Percentiles rank a stretch among this genome's conserved stretches.
These are phyloP conservation scores for Drymodes brunneopygia DNA, from an alignment of 2,113 vertebrate species.

Conservation along the genomic window DNA sequence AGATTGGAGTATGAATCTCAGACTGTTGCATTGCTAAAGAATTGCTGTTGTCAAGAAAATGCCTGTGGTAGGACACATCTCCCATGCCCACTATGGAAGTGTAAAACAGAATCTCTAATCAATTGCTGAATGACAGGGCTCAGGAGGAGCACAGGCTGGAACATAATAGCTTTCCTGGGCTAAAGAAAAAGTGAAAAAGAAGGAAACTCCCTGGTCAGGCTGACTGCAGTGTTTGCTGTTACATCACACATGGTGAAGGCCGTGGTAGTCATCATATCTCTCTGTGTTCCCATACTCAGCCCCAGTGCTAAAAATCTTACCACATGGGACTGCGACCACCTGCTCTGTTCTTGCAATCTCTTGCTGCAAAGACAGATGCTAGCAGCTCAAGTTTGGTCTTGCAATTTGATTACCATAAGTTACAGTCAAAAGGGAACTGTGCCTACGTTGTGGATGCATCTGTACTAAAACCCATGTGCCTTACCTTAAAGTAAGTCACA, in stretches of 20 bases:
- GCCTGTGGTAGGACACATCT: background rate
- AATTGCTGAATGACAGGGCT: accelerated
- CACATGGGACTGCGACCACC: background rate
- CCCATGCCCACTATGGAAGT: background rate
- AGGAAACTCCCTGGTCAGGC: background rate
- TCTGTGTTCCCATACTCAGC: accelerated
- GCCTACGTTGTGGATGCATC: background rate
- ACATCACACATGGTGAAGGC: too few species aligned
- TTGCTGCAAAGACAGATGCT: accelerated
- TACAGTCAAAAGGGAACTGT: background rate
- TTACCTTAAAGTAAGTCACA: background rate
- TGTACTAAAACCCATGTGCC: background rate
- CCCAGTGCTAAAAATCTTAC: background rate
- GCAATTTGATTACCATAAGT: background rate
- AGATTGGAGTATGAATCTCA: background rate
- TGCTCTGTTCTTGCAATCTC: background rate
- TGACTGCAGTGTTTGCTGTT: background rate
- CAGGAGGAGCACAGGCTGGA: accelerated
- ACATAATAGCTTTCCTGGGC: background rate
- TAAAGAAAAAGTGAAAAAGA: background rate
- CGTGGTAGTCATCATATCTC: accelerated
- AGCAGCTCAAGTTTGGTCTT: background rate
- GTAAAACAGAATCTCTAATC: background rate
- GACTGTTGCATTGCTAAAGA: background rate
- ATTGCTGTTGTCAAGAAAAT: background rate